Evolutionary conservation across 2,113 vertebrate genomes (phyloP).

Genomic region (Orthonyx spaldingii): DNA sequence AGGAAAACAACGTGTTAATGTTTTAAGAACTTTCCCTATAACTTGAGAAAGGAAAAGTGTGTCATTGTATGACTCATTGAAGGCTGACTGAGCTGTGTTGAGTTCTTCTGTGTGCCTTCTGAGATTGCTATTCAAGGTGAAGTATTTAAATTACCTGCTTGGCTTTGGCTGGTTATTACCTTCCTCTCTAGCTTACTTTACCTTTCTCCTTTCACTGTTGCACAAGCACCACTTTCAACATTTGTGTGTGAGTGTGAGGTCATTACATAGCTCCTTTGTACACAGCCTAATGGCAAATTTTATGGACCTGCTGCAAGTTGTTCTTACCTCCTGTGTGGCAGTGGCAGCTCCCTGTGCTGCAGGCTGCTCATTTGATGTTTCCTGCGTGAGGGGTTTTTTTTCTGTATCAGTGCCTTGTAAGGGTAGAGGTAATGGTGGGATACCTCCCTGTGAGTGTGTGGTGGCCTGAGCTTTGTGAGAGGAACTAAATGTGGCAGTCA

Average conservation of each 20-base stretch:
- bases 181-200: neutral
- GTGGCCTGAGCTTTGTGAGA: neutral
- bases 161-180: conserved; percentile 26
- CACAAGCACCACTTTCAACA: neutral
- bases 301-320: neutral
- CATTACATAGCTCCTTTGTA: neutral
- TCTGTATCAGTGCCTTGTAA: neutral
- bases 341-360: neutral
- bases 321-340: neutral
- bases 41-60: neutral
- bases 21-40: neutral
- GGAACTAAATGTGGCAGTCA: neutral
- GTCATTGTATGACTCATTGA: neutral
- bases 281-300: neutral
- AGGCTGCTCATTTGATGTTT: neutral
- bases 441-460: neutral
- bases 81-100: conserved; percentile 8
- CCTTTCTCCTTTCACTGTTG: neutral
- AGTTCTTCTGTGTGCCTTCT: conserved; percentile 41
- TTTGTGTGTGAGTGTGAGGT: neutral
- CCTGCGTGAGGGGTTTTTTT: too few species aligned
- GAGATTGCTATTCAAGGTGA: conserved; percentile 19
- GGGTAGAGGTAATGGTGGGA: neutral
- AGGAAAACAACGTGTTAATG: neutral
- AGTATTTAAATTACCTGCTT: neutral